Conservation (phyloP, 2,888 invertebrate genomes). For the Zaprionus obscuricornis region DNA sequence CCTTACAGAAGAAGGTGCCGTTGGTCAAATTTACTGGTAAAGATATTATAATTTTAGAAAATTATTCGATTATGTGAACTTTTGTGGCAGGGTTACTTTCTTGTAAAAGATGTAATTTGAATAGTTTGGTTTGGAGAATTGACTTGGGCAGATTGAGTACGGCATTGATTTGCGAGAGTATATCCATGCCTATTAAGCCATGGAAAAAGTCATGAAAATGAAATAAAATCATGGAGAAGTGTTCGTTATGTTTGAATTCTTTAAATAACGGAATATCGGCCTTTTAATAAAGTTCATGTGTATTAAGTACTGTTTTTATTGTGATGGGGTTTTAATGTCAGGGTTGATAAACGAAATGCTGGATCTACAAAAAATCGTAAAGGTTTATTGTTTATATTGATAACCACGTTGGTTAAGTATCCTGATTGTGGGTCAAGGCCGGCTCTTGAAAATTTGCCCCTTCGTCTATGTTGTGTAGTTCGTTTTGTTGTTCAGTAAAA, state of each 20-base stretch:
- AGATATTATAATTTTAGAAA: no score
- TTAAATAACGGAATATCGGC: not conserved
- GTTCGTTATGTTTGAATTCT: not conserved
- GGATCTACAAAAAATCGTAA: not conserved
- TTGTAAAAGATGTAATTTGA: no score
- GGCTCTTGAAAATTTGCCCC: no score
- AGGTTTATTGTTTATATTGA: no score
- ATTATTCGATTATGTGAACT: no score
- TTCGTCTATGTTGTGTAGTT: no score
- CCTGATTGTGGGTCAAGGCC: no score
- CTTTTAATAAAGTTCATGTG: not conserved
- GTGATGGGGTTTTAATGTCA: not conserved
- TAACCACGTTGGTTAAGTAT: no score
- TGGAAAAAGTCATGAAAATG: conserved; percentile 1
- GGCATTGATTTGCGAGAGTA: not conserved
- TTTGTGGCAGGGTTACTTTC: no score
- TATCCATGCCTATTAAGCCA: not conserved
- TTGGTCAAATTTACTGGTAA: no score
- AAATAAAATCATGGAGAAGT: conserved; percentile 18
- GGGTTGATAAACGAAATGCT: conserved; percentile 1
- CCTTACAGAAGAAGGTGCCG: no score
- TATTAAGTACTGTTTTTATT: not conserved
- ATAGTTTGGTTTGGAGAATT: not conserved
- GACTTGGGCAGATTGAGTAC: not conserved
- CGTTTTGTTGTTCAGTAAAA: no score